Percentiles rank a stretch among this genome's conserved stretches.
These are phyloP conservation scores for Lophius piscatorius DNA, from an alignment of 2,113 vertebrate species.

Conservation along the genomic window DNA sequence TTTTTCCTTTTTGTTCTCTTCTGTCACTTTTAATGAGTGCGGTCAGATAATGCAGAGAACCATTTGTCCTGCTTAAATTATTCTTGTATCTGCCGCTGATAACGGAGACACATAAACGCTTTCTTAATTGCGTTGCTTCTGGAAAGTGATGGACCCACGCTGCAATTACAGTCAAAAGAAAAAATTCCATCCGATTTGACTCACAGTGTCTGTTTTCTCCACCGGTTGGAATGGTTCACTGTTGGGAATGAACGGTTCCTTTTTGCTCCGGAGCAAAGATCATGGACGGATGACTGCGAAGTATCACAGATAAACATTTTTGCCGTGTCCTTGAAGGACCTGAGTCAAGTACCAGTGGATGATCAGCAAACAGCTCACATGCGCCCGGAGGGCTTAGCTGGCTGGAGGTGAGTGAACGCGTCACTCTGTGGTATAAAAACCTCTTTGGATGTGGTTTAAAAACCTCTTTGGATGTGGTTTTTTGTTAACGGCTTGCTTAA, in stretches of 20 bases:
- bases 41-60: conserved; percentile 5
- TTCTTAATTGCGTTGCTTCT: neutral
- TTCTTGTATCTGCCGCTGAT: conserved; percentile 5
- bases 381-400: conserved; percentile 24
- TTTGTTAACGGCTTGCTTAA: conserved; percentile 1
- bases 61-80: neutral
- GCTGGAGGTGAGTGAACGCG: conserved; percentile 3
- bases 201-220: neutral
- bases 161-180: neutral
- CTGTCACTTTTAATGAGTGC: neutral
- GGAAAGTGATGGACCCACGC: neutral
- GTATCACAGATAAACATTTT: conserved; percentile 9
- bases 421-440: conserved; percentile 27
- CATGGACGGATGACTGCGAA: conserved; percentile 6
- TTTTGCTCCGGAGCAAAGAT: neutral
- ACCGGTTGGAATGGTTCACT: conserved; percentile 18
- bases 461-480: conserved; percentile 18
- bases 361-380: conserved; percentile 21
- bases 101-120: neutral
- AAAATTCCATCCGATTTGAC: conserved; percentile 1
- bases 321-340: conserved; percentile 19
- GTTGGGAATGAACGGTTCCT: conserved; percentile 13
- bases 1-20: neutral
- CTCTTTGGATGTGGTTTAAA: conserved; percentile 15
- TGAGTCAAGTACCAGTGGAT: conserved; percentile 18